Percentiles rank a stretch among this genome's conserved stretches.
Conservation (phyloP, 2,888 invertebrate genomes). For the Pyralis farinalis region DNA sequence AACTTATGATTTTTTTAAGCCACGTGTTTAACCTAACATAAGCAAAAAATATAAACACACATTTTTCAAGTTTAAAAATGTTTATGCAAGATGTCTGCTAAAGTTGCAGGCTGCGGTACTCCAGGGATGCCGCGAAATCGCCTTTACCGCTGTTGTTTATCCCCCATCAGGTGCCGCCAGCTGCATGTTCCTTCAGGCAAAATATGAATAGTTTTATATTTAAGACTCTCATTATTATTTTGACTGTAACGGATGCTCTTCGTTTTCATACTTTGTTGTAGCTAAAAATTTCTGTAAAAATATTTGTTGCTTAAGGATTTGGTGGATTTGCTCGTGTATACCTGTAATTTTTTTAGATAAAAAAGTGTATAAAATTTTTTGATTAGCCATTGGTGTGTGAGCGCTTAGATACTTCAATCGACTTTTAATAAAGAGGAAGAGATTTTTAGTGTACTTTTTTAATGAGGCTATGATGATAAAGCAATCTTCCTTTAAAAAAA, state of each 20-base stretch:
- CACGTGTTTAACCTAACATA: too few relatives aligned
- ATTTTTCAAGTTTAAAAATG: constrained; percentile 28
- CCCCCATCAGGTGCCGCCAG: constrained; percentile 3
- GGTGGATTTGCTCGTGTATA: too few relatives aligned
- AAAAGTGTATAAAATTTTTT: too few relatives aligned
- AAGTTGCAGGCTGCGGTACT: constrained; percentile 21
- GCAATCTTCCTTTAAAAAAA: too few relatives aligned
- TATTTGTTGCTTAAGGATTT: too few relatives aligned
- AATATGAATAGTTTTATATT: constrained; percentile 7
- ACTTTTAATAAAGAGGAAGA: too few relatives aligned
- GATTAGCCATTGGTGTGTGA: too few relatives aligned
- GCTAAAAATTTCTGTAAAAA: not conserved
- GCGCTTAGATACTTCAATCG: too few relatives aligned
- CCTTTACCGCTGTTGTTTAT: constrained; percentile 20
- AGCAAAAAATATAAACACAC: not conserved
- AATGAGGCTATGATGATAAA: too few relatives aligned
- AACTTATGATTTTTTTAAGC: too few relatives aligned
- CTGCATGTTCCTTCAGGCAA: constrained; percentile 1
- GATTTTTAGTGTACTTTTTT: too few relatives aligned
- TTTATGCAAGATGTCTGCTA: constrained; percentile 28
- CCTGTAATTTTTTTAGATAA: too few relatives aligned
- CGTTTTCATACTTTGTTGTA: not conserved
- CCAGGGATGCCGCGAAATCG: constrained; percentile 16
- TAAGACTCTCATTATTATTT: constrained; percentile 9
- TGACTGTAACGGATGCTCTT: not conserved